Evolutionary conservation across 2,113 vertebrate genomes (phyloP).

Genomic region (Psephotus haematonotus): DNA sequence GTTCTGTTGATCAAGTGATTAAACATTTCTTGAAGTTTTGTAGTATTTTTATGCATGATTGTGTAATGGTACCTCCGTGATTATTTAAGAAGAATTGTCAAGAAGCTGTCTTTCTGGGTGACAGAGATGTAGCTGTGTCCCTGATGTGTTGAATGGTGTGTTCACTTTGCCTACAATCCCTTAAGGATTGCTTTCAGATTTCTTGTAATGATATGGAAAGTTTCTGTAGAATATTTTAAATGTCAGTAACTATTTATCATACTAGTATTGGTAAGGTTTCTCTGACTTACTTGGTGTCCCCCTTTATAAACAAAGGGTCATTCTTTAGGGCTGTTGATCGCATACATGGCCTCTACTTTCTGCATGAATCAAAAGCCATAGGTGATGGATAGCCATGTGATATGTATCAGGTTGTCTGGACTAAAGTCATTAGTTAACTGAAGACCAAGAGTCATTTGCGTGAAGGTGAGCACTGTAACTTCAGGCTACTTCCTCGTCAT

Average conservation of each 20-base stretch:
- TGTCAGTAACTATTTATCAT: not conserved
- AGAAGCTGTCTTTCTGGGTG: not conserved
- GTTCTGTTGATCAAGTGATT: not conserved
- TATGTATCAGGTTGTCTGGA: not conserved
- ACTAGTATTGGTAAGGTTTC: not conserved
- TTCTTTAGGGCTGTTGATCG: not conserved
- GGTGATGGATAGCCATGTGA: not conserved
- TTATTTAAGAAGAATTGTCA: not conserved
- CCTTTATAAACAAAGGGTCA: not conserved
- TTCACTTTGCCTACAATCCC: not conserved
- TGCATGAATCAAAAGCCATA: not conserved
- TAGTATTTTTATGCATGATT: not conserved
- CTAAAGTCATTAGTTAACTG: not conserved
- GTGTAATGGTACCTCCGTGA: not conserved
- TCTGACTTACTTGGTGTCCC: not conserved
- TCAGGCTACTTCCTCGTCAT: accelerated
- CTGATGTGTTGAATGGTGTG: not conserved
- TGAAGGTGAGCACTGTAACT: not conserved
- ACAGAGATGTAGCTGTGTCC: not conserved
- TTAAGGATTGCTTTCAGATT: not conserved
- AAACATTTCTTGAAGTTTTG: not conserved
- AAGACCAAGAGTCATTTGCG: not conserved
- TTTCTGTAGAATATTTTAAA: not conserved
- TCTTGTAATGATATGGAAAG: not conserved
- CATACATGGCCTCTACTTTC: not conserved